Base-by-base conservation (phyloP, 1,140 invertebrate species). In the Phenacoccus solenopsis region DNA sequence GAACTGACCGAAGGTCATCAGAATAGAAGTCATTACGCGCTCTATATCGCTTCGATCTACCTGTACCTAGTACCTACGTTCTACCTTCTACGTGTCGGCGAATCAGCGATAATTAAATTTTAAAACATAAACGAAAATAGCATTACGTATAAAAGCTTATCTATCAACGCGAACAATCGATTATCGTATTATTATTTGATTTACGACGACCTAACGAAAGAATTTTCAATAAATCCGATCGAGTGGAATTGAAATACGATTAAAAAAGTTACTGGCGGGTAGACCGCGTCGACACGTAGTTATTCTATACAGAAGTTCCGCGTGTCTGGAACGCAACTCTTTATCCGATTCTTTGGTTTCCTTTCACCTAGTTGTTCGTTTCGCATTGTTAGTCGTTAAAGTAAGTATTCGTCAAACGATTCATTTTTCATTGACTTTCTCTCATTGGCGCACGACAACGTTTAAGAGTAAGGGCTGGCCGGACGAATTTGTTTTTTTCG, bases 231-330 rank as follows among this genome's bases (percentile, higher is more conserved):
- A 49, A 49, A 49, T n/a, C 16, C 20, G 16, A 49, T 49, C 38
- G 12, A 16, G n/a, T n/a, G n/a, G 20, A 49, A 49, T 16, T n/a
- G 38, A 9, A 49, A 2, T 9, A 49, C 2, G 20, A 49, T 16
- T 49, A 49, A 49, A 49, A n/a, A 49, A 49, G 38, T 2, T 16
- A 49, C 38, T 16, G n/a, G n/a, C n/a, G n/a, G n/a, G n/a, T n/a
- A 49, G 38, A 49, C 38, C 38, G n/a, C n/a, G 20, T 49, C 38
- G 20, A 49, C 38, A 49, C 38, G 16, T 49, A 49, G 38, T 10
- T 49, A 49, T 49, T 49, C 38, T 49, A 49, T 49, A 49, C 38
- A 49, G 38, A 49, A 49, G 38, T 49, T 49, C 38, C 38, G 38
- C 38, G 38, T 49, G 38, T 49, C 16, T 49, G 13, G 30, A 32